Conservation (phyloP, 1,140 invertebrate genomes). For the Alviniconcha marisindica region DNA sequence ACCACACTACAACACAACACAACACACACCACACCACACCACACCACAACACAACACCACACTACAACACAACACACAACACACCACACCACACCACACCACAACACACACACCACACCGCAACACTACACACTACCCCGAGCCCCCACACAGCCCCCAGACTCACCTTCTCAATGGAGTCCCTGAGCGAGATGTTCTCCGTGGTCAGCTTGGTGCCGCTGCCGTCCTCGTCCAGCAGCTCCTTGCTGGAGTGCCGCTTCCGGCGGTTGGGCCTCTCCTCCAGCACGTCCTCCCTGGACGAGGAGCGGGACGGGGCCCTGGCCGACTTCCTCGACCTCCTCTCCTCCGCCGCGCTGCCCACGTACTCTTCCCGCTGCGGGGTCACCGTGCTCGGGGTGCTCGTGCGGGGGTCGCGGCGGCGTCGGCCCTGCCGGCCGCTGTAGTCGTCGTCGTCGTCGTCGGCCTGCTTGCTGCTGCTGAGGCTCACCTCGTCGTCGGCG, state of each 20-base stretch:
- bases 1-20: no score
- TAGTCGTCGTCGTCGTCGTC: constrained; percentile 51
- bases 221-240: constrained; percentile 59
- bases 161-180: constrained; percentile 73
- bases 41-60: no score
- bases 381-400: constrained; percentile 62
- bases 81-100: no score
- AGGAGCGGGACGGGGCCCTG: constrained; percentile 59
- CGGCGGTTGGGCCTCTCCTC: constrained; percentile 61
- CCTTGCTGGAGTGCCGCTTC: constrained; percentile 62
- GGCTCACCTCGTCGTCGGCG: constrained; percentile 49
- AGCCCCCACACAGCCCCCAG: no score
- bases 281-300: constrained; percentile 66
- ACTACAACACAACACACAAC: no score
- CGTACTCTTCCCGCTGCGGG: constrained; percentile 30
- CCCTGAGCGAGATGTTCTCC: constrained; percentile 70
- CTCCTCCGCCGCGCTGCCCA: constrained; percentile 47
- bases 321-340: constrained; percentile 50
- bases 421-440: constrained; percentile 39
- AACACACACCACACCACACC: no score
- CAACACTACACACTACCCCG: no score
- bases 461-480: constrained; percentile 42
- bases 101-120: no score
- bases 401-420: constrained; percentile 52
- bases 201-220: constrained; percentile 64